A percentile compares a stretch with the other conserved stretches of the same genome.
Evolutionary conservation across 2,113 vertebrate genomes (phyloP).

Genomic region (Laticauda laticaudata): DNA sequence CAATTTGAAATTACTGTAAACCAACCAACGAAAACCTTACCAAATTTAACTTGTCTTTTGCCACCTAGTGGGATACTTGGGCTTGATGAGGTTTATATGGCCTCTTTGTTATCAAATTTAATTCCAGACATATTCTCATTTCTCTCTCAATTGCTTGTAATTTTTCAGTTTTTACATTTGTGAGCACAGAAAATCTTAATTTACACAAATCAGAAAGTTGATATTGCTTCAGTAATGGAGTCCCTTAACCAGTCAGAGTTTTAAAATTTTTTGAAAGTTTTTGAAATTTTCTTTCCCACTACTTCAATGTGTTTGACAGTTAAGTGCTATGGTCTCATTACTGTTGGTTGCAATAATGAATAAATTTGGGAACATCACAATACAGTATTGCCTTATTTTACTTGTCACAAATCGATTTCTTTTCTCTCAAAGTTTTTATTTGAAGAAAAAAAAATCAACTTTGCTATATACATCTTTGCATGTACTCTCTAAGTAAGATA

Average conservation of each 20-base stretch:
- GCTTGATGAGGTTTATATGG: neutral
- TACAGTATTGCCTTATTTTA: neutral
- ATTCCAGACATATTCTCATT: neutral
- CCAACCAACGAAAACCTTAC: neutral
- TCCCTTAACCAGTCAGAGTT: neutral
- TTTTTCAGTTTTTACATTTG: neutral
- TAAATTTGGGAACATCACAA: neutral
- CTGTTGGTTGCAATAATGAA: neutral
- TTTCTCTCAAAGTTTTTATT: neutral
- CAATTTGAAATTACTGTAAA: neutral
- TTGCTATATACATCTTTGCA: neutral
- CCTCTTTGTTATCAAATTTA: neutral
- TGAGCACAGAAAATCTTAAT: neutral
- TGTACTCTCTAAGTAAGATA: neutral
- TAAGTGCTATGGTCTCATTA: neutral
- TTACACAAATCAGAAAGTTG: neutral
- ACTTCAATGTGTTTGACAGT: neutral
- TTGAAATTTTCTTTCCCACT: neutral
- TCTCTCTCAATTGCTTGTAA: neutral
- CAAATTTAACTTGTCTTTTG: neutral
- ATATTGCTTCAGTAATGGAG: neutral
- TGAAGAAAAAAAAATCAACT: neutral
- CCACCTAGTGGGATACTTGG: neutral
- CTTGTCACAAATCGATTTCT: neutral
- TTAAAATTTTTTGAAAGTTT: neutral